A percentile compares a stretch with the other conserved stretches of the same genome.
These are phyloP conservation scores for Microctonus hyperodae DNA, from an alignment of 2,888 invertebrate genomes.

Conservation along the genomic window DNA sequence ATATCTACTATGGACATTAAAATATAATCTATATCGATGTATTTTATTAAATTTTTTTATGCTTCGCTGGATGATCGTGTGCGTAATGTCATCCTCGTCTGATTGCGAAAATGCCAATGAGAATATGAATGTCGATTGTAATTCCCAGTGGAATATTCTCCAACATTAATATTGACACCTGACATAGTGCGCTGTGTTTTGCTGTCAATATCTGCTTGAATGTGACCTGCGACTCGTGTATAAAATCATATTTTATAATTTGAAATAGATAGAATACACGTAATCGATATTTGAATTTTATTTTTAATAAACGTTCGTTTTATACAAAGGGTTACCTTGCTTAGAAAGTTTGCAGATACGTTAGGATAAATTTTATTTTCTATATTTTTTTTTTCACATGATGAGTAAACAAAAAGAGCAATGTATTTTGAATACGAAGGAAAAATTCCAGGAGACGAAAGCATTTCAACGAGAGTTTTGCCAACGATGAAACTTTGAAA, in stretches of 20 bases:
- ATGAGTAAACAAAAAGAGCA: neutral
- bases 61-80: no score
- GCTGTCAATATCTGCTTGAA: no score
- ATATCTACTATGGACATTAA: conserved; percentile 26
- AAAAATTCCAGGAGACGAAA: conserved; percentile 28
- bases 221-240: no score
- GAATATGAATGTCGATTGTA: conserved; percentile 30
- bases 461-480: conserved; percentile 44
- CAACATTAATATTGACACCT: no score
- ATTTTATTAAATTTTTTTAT: conserved; percentile 4
- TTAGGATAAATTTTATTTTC: neutral
- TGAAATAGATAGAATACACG: no score
- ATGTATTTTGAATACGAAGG: conserved; percentile 3
- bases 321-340: no score
- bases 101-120: conserved; percentile 45
- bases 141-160: conserved; percentile 17
- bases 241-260: no score
- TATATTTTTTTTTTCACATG: conserved; percentile 8
- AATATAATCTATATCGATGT: neutral
- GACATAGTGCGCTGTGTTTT: no score
- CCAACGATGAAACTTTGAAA: conserved; percentile 50
- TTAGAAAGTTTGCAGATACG: no score
- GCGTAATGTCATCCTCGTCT: conserved; percentile 35
- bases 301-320: no score
- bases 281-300: no score